phyloP scores from a whole-genome alignment of 2,888 invertebrate genomes.

The Brachylomia viminalis region DNA sequence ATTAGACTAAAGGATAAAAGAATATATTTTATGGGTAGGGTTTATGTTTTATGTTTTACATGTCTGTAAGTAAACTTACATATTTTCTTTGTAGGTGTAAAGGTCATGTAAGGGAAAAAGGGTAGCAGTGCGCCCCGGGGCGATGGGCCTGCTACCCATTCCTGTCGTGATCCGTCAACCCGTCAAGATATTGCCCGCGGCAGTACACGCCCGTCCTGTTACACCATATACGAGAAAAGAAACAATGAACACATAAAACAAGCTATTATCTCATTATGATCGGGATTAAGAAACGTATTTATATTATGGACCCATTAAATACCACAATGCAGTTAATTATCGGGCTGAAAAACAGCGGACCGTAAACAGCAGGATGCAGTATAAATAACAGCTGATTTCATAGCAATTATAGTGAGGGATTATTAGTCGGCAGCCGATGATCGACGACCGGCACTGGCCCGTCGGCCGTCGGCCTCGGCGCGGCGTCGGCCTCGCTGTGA shows the following conservation, averaged over 20 bases:
- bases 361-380: constrained; percentile 60
- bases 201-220: constrained; percentile 17
- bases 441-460: constrained; percentile 67
- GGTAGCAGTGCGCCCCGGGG: constrained; percentile 45
- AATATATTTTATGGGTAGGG: constrained; percentile 24
- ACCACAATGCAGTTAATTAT: constrained; percentile 61
- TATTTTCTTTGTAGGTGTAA: constrained; percentile 33
- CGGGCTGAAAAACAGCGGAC: constrained; percentile 51
- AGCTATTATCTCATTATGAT: constrained; percentile 48
- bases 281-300: constrained; percentile 39
- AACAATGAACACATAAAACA: constrained; percentile 46
- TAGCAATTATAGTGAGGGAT: constrained; percentile 77
- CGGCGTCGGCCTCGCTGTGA: constrained; percentile 54
- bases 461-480: constrained; percentile 62
- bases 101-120: constrained; percentile 40
- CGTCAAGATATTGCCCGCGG: constrained; percentile 46
- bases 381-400: constrained; percentile 78
- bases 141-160: constrained; percentile 30
- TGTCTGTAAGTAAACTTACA: constrained; percentile 37
- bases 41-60: constrained; percentile 29
- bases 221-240: constrained; percentile 36
- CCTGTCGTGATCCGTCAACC: constrained; percentile 61
- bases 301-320: constrained; percentile 43
- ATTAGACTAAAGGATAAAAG: constrained; percentile 34
- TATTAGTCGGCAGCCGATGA: constrained; percentile 69